A percentile compares a stretch with the other conserved stretches of the same genome.
phyloP scores from a whole-genome alignment of 2,888 invertebrate species.

The Tenthredo scrophulariae region DNA sequence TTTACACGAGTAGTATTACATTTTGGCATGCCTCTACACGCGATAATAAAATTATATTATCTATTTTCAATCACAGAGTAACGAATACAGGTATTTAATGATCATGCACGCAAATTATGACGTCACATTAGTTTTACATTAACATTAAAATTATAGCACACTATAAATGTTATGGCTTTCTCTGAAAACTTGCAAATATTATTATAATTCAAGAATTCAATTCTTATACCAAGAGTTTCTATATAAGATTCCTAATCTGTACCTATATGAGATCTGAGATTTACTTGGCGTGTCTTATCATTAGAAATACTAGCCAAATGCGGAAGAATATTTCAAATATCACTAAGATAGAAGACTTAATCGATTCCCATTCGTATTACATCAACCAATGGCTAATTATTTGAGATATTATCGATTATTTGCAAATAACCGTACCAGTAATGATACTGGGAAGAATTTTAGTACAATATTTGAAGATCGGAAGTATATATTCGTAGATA shows the following conservation, averaged over 20 bases:
- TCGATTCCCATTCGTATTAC: neutral
- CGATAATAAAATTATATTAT: conserved; percentile 59
- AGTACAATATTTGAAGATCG: neutral
- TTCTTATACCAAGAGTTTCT: neutral
- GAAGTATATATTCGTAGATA: neutral
- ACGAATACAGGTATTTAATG: conserved; percentile 61
- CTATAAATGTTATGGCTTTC: conserved; percentile 41
- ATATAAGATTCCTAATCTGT: neutral
- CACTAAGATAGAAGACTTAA: neutral
- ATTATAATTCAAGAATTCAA: neutral
- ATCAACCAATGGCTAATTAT: too few species aligned
- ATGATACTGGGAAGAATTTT: neutral
- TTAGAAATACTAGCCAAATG: neutral
- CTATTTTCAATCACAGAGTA: conserved; percentile 66
- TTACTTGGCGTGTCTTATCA: neutral
- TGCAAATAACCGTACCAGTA: neutral
- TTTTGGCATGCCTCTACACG: conserved; percentile 64
- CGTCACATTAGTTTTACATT: conserved; percentile 33
- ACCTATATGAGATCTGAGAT: conserved; percentile 40
- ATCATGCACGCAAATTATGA: conserved; percentile 65
- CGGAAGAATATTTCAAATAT: neutral
- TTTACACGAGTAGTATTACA: conserved; percentile 55
- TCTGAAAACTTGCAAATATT: conserved; percentile 33
- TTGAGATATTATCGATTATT: neutral
- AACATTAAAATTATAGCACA: conserved; percentile 44